phyloP scores from a whole-genome alignment of 2,113 vertebrate species.

The Tyrannus savana region DNA sequence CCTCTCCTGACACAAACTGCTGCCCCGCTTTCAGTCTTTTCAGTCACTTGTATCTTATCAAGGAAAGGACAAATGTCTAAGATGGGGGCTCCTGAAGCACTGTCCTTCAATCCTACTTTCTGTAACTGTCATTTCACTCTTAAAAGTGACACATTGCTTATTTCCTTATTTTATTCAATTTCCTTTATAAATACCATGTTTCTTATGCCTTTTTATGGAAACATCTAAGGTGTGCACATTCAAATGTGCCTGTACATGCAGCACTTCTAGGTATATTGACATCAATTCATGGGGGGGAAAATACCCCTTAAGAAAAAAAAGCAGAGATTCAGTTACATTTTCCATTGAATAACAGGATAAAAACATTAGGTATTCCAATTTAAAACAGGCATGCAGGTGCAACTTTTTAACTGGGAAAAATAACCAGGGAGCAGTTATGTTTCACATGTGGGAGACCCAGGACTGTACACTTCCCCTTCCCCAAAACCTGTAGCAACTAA shows the following conservation, averaged over 20 bases:
- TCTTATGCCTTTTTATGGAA: background rate
- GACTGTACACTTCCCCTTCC: background rate
- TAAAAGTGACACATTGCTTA: background rate
- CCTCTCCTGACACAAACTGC: background rate
- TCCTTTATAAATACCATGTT: background rate
- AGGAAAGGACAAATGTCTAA: background rate
- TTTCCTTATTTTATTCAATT: background rate
- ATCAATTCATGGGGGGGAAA: background rate
- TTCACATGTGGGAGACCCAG: background rate
- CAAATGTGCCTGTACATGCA: accelerated
- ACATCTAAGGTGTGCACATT: background rate
- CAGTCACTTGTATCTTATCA: background rate
- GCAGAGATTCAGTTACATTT: background rate
- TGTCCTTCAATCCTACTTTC: background rate
- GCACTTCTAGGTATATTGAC: background rate
- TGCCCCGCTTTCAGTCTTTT: background rate
- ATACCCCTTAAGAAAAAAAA: background rate
- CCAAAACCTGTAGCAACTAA: background rate
- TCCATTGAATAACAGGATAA: background rate
- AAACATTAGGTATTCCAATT: background rate
- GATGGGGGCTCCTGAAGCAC: background rate
- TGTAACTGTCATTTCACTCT: background rate
- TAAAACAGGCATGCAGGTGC: background rate
- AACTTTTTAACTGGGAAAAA: background rate
- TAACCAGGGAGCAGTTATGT: background rate